phyloP scores from a whole-genome alignment of 2,797 vertebrate genomes.

The Lithobates pipiens region DNA sequence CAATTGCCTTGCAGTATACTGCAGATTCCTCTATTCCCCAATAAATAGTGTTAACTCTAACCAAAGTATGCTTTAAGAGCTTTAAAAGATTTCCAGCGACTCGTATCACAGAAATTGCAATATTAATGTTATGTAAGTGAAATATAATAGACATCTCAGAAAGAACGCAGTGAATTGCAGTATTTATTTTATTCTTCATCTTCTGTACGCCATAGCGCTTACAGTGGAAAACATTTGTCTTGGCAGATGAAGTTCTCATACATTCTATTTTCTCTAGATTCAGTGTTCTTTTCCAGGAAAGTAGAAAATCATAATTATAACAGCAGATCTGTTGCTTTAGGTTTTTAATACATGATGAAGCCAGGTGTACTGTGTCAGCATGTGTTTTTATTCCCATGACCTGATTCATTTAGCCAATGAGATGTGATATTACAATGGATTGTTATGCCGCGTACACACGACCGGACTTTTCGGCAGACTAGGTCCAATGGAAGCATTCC shows the following conservation, averaged over 20 bases:
- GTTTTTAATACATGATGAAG: too few species aligned
- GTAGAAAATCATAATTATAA: too few species aligned
- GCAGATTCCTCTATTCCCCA: neutral
- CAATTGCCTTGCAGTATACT: neutral
- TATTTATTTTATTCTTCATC: neutral
- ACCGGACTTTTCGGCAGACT: too few species aligned
- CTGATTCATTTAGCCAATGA: too few species aligned
- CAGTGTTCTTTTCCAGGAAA: too few species aligned
- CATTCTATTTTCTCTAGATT: neutral
- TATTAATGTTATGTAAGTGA: neutral
- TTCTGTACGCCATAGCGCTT: neutral
- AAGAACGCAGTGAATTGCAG: conserved; percentile 1
- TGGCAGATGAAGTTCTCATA: neutral
- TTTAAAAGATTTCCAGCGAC: neutral
- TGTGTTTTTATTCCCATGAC: too few species aligned
- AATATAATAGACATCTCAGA: neutral
- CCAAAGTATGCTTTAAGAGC: neutral
- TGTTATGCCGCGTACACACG: too few species aligned
- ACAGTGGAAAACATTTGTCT: neutral
- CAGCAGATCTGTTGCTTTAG: too few species aligned
- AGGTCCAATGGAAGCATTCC: too few species aligned
- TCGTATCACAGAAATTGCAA: neutral
- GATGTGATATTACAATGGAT: too few species aligned
- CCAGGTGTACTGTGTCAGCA: too few species aligned
- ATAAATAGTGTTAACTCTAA: neutral